phyloP scores from a whole-genome alignment of 1,140 invertebrate genomes.

The Monochamus saltuarius region DNA sequence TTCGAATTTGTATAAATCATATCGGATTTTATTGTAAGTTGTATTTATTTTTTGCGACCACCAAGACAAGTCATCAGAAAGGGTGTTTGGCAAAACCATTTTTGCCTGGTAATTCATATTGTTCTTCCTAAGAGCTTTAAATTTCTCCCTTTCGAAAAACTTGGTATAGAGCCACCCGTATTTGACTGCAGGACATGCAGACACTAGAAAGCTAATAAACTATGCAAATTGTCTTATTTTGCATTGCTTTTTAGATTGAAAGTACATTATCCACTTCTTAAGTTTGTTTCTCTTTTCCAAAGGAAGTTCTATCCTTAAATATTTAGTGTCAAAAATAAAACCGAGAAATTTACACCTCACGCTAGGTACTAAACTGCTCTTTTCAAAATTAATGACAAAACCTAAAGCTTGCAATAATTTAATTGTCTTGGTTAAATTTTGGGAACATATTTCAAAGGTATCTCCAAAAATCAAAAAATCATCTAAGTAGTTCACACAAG shows the following conservation, averaged over 20 bases:
- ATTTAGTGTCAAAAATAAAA: too few species aligned
- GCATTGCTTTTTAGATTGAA: background rate
- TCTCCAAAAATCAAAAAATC: too few species aligned
- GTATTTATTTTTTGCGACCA: constrained; percentile 39
- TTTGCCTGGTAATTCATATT: constrained; percentile 10
- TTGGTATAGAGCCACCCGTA: constrained; percentile 19
- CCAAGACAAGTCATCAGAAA: constrained; percentile 41
- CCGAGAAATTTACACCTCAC: too few species aligned
- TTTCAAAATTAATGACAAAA: too few species aligned
- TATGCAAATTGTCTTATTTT: constrained; percentile 11
- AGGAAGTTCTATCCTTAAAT: too few species aligned
- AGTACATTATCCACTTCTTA: too few species aligned
- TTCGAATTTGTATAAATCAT: constrained; percentile 35
- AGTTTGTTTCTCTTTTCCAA: too few species aligned
- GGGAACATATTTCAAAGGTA: too few species aligned
- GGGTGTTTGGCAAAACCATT: constrained; percentile 3
- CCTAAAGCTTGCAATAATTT: too few species aligned
- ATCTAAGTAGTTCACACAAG: too few species aligned
- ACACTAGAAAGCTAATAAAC: constrained; percentile 4
- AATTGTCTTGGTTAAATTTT: too few species aligned
- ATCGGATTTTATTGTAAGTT: constrained; percentile 14
- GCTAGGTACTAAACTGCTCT: too few species aligned
- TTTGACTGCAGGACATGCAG: constrained; percentile 8
- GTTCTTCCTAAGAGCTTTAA: constrained; percentile 5
- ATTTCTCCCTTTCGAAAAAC: constrained; percentile 6